Evolutionary conservation across 30 jellyfish, hydroid and myxozoan species (phyloP).

Genomic region (Aurelia sp.): DNA sequence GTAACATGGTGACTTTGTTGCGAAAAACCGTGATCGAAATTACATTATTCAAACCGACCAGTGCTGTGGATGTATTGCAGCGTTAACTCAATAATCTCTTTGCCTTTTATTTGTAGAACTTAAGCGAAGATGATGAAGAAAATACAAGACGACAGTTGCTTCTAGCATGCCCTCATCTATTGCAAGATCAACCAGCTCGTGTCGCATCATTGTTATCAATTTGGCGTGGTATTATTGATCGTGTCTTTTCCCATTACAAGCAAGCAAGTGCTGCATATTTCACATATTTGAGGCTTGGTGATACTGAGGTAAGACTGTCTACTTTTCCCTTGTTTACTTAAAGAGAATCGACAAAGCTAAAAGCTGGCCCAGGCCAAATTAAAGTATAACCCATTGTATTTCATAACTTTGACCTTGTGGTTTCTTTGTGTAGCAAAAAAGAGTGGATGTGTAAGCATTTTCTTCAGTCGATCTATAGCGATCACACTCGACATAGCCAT

Average conservation of each 20-base stretch:
- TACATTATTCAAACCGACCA: no score
- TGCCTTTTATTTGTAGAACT: conserved; percentile 41
- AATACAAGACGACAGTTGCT: conserved; percentile 67
- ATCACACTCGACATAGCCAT: no score
- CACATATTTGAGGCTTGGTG: conserved; percentile 81
- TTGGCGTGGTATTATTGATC: conserved; percentile 87
- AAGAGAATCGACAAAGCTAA: no score
- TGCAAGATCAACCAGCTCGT: conserved; percentile 53
- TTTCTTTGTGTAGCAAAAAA: no score
- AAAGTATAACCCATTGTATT: no score
- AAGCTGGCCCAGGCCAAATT: no score
- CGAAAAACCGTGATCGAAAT: no score
- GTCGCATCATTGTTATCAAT: conserved; percentile 49
- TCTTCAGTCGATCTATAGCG: no score
- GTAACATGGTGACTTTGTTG: no score
- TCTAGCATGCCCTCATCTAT: conserved; percentile 58
- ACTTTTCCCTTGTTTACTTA: no score
- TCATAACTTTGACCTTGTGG: no score
- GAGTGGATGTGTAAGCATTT: no score
- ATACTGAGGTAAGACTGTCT: conserved; percentile 74
- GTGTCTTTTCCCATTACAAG: conserved; percentile 94
- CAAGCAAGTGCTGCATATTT: conserved; percentile 95
- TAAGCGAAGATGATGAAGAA: conserved; percentile 80
- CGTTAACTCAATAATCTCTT: background rate
- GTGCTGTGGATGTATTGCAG: background rate